phyloP scores from a whole-genome alignment of 2,113 vertebrate species.

The Brachyhypopomus occidentalis region DNA sequence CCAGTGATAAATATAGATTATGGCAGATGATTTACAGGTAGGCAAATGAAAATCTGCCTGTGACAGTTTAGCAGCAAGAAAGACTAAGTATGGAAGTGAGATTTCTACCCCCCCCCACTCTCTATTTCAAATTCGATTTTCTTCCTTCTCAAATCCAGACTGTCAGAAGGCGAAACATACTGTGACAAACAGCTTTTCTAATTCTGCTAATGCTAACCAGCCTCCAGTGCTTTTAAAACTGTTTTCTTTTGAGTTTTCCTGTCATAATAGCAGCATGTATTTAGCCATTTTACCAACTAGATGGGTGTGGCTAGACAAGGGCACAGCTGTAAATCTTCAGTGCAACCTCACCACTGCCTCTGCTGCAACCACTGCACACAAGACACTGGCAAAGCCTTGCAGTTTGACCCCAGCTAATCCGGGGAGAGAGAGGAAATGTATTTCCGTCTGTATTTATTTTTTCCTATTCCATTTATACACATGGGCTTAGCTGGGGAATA shows the following conservation, averaged over 20 bases:
- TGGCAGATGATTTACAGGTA: constrained; percentile 64
- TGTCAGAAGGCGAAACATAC: not conserved
- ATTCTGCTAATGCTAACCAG: constrained; percentile 34
- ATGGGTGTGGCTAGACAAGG: constrained; percentile 47
- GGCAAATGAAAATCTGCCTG: constrained; percentile 52
- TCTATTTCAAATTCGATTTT: constrained; percentile 1
- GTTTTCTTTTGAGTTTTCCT: constrained; percentile 23
- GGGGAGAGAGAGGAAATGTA: constrained; percentile 31
- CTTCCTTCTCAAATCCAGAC: not conserved
- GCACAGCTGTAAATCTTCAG: constrained; percentile 46
- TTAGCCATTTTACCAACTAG: constrained; percentile 41
- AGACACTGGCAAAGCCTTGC: constrained; percentile 33
- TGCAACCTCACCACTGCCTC: constrained; percentile 36
- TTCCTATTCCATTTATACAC: constrained; percentile 49
- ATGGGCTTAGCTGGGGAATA: constrained; percentile 29
- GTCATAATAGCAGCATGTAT: constrained; percentile 43
- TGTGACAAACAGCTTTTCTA: constrained; percentile 36
- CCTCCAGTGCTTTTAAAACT: constrained; percentile 9
- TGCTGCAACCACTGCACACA: constrained; percentile 34
- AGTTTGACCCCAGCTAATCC: constrained; percentile 18
- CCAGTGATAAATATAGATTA: constrained; percentile 50
- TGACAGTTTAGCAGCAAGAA: constrained; percentile 10
- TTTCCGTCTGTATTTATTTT: constrained; percentile 41
- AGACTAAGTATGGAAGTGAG: not conserved
- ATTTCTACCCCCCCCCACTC: not conserved